Conservation (phyloP, 2,797 vertebrate species). For the Sebastes iracundus region DNA sequence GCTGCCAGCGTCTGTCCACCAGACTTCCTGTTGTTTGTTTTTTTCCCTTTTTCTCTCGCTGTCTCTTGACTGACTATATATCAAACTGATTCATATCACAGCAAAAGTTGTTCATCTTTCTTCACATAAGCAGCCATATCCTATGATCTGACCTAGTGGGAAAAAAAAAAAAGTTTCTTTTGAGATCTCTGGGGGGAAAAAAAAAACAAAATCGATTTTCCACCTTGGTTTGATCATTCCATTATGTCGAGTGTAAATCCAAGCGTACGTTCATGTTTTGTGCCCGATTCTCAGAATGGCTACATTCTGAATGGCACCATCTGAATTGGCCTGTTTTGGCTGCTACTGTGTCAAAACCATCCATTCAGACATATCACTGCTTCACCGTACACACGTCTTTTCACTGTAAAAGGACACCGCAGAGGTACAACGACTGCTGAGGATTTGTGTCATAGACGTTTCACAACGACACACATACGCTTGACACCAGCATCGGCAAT, state of each 20-base stretch:
- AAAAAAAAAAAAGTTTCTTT: constrained; percentile 15
- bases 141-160: neutral
- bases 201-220: constrained; percentile 27
- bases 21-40: constrained; percentile 25
- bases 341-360: constrained; percentile 44
- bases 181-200: neutral
- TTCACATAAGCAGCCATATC: constrained; percentile 2
- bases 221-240: constrained; percentile 33
- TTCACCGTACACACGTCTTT: constrained; percentile 17
- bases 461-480: constrained; percentile 23
- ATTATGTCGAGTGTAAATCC: constrained; percentile 31
- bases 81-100: constrained; percentile 19
- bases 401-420: constrained; percentile 18
- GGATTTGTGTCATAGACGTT: constrained; percentile 34
- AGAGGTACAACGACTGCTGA: constrained; percentile 21
- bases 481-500: constrained; percentile 66
- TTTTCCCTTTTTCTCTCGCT: neutral
- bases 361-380: constrained; percentile 48
- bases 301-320: constrained; percentile 49
- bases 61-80: neutral
- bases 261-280: constrained; percentile 23
- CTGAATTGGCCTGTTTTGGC: constrained; percentile 57
- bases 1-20: constrained; percentile 36
- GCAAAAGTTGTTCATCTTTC: constrained; percentile 14
- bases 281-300: constrained; percentile 17